Conservation (phyloP, 2,888 invertebrate genomes). For the Oeneis ivallda region DNA sequence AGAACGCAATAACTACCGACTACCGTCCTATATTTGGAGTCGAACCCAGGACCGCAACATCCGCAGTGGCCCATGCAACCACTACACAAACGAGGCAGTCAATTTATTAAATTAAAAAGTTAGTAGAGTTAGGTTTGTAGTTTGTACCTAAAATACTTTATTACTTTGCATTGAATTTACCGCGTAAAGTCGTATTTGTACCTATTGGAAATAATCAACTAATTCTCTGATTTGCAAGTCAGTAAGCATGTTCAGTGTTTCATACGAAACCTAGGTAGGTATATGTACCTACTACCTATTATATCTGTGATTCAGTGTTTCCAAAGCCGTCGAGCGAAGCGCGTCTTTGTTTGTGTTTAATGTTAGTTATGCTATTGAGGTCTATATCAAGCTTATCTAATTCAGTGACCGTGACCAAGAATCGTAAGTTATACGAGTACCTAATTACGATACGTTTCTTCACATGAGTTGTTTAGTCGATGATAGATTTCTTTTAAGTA, state of each 20-base stretch:
- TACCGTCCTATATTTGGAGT: too few species aligned
- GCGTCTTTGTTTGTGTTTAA: constrained; percentile 20
- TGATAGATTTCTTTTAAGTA: not conserved
- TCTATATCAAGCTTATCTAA: constrained; percentile 49
- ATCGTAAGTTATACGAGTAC: constrained; percentile 52
- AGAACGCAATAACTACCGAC: too few species aligned
- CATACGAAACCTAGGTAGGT: too few species aligned
- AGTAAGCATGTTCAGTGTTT: not conserved
- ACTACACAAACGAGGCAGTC: too few species aligned
- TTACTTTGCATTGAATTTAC: constrained; percentile 20
- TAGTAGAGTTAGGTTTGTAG: too few species aligned
- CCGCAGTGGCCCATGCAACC: too few species aligned
- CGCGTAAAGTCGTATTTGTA: constrained; percentile 21
- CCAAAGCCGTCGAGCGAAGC: constrained; percentile 19
- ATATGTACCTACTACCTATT: too few species aligned
- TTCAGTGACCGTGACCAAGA: constrained; percentile 43
- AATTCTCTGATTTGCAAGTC: constrained; percentile 12
- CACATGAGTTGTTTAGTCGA: not conserved
- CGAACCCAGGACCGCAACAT: too few species aligned
- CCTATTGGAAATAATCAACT: constrained; percentile 2
- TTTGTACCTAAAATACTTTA: too few species aligned
- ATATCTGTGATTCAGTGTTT: constrained; percentile 21
- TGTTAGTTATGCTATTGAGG: constrained; percentile 55
- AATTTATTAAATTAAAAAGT: too few species aligned
- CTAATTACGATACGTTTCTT: not conserved